Percentiles rank a stretch among this genome's conserved stretches.
Evolutionary conservation across 2,797 vertebrate species (phyloP).

Genomic region (Peromyscus attwateri): DNA sequence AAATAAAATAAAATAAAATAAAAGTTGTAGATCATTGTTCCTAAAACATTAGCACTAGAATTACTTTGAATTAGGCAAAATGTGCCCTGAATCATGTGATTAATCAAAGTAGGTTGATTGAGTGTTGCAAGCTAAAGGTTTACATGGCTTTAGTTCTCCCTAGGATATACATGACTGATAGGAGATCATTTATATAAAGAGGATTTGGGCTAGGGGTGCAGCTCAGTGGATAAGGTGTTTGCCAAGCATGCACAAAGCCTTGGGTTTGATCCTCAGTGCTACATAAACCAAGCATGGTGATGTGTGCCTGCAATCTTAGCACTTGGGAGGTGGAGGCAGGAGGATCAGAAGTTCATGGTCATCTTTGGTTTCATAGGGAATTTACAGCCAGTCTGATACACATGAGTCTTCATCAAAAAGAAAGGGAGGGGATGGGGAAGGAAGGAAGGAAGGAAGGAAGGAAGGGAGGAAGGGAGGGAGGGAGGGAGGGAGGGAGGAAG

Average conservation of each 20-base stretch:
- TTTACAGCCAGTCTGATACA: background rate
- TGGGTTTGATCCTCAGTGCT: background rate
- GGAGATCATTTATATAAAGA: background rate
- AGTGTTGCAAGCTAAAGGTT: background rate
- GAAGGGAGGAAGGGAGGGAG: no score
- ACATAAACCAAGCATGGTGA: background rate
- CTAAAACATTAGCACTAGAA: conserved; percentile 20
- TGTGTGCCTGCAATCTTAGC: background rate
- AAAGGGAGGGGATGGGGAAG: no score
- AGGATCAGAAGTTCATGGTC: background rate
- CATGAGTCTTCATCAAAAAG: background rate
- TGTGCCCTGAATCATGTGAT: background rate
- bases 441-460: no score
- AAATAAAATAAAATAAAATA: background rate
- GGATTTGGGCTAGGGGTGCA: background rate
- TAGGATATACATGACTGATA: background rate
- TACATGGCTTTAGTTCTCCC: background rate
- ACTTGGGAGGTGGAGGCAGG: background rate
- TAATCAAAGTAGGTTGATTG: background rate
- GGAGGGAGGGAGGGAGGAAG: background rate
- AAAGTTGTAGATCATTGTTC: background rate
- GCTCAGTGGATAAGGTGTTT: background rate
- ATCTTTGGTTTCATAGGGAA: background rate
- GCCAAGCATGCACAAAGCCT: background rate
- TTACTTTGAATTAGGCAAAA: conserved; percentile 47